Evolutionary conservation across 2,888 invertebrate species (phyloP).

Genomic region (Apodemia duryi): DNA sequence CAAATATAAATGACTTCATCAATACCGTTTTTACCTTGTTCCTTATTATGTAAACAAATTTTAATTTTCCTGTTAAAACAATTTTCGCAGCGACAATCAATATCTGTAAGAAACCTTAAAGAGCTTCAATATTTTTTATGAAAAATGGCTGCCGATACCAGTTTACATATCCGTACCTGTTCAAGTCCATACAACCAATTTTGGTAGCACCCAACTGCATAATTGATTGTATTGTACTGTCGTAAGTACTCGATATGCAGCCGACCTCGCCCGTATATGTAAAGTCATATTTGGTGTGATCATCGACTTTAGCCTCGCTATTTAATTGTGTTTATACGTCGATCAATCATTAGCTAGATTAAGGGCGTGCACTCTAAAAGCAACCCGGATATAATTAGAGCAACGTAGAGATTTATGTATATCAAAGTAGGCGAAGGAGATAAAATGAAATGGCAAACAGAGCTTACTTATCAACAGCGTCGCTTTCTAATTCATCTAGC

Average conservation of each 20-base stretch:
- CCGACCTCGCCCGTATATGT: slow-evolving; percentile 54
- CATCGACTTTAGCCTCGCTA: slow-evolving; percentile 32
- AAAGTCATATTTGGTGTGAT: slow-evolving; percentile 56
- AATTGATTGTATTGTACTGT: slow-evolving; percentile 56
- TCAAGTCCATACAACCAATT: slow-evolving; percentile 43
- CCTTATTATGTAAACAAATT: neutral
- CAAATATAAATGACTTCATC: neutral
- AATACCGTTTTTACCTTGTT: neutral
- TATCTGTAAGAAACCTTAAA: neutral
- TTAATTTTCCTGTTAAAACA: neutral
- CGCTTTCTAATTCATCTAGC: no score
- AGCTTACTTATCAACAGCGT: no score
- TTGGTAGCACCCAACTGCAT: slow-evolving; percentile 53
- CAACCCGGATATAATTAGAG: neutral
- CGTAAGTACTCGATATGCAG: slow-evolving; percentile 40
- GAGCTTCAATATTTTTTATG: neutral
- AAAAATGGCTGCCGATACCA: slow-evolving; percentile 15
- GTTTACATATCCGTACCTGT: slow-evolving; percentile 19
- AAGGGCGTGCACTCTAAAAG: neutral
- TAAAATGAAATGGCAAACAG: no score
- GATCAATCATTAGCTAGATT: neutral
- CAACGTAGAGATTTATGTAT: neutral
- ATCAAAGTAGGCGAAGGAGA: no score
- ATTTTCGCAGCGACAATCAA: neutral
- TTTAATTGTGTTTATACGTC: slow-evolving; percentile 11